phyloP scores from a whole-genome alignment of 2,113 vertebrate genomes.

The Carassius carassius region DNA sequence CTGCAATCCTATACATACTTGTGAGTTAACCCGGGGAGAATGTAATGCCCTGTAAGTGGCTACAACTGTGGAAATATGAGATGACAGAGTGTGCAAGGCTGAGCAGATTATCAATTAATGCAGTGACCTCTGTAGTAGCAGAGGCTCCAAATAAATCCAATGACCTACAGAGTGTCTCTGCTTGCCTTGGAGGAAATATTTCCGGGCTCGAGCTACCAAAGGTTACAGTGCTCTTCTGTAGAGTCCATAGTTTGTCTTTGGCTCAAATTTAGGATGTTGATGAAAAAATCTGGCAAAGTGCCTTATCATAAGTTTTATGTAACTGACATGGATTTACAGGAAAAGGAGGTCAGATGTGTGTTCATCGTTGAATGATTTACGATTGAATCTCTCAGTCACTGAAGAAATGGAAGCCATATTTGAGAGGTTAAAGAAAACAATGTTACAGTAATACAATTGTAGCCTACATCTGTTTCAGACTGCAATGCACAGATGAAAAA shows the following conservation, averaged over 20 bases:
- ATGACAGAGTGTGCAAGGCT: slow-evolving; percentile 36
- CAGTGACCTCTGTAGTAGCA: slow-evolving; percentile 40
- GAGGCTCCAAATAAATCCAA: slow-evolving; percentile 39
- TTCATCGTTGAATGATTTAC: slow-evolving; percentile 39
- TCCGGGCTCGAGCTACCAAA: background rate
- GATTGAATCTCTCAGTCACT: slow-evolving; percentile 31
- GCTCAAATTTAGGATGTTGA: background rate
- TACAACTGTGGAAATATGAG: slow-evolving; percentile 59
- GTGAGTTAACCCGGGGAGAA: slow-evolving; percentile 50
- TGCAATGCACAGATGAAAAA: slow-evolving; percentile 49
- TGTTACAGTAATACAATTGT: slow-evolving; percentile 31
- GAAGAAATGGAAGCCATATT: slow-evolving; percentile 28
- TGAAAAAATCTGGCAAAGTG: background rate
- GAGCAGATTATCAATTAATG: slow-evolving; percentile 56
- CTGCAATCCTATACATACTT: slow-evolving; percentile 55
- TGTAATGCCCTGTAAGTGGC: slow-evolving; percentile 46
- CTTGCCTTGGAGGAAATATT: background rate
- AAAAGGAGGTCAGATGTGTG: slow-evolving; percentile 24
- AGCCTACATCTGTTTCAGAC: slow-evolving; percentile 63
- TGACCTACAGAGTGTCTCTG: slow-evolving; percentile 19
- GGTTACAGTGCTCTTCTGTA: background rate
- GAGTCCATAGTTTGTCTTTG: background rate
- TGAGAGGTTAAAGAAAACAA: slow-evolving; percentile 25
- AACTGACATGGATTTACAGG: slow-evolving; percentile 42
- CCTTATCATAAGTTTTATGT: slow-evolving; percentile 30